Conservation (phyloP, 2,888 invertebrate species). For the Calliopum simillimum region DNA sequence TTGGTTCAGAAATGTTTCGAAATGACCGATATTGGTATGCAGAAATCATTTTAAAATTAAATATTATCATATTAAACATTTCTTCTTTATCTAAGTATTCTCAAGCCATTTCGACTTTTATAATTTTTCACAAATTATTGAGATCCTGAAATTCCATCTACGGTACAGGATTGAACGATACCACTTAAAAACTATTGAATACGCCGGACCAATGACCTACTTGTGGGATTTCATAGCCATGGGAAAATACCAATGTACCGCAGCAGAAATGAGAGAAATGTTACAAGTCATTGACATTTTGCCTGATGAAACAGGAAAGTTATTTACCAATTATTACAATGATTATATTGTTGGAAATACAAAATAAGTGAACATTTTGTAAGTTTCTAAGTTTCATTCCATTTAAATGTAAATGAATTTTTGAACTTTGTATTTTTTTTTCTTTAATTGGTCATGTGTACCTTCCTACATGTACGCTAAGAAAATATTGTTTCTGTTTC, state of each 20-base stretch:
- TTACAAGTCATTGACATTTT: constrained; percentile 44
- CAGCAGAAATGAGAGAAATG: constrained; percentile 39
- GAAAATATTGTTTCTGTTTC: too few species aligned
- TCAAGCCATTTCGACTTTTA: constrained; percentile 7
- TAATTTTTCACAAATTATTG: constrained; percentile 47
- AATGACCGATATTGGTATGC: constrained; percentile 42
- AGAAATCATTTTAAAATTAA: constrained; percentile 39
- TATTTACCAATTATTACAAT: constrained; percentile 57
- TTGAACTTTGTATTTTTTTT: too few species aligned
- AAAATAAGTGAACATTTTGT: too few species aligned
- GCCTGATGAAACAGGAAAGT: constrained; percentile 44
- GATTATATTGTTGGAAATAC: constrained; percentile 51
- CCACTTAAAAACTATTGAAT: constrained; percentile 46
- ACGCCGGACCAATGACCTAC: constrained; percentile 48
- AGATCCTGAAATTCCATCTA: constrained; percentile 46
- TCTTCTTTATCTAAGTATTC: too few species aligned
- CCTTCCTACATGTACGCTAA: too few species aligned
- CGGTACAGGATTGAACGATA: constrained; percentile 39
- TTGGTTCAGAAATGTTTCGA: constrained; percentile 43
- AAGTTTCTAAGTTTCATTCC: too few species aligned
- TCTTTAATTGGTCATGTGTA: too few species aligned
- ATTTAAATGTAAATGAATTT: too few species aligned
- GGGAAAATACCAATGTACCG: constrained; percentile 45
- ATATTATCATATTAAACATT: constrained; percentile 25
- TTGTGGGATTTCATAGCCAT: constrained; percentile 55